Conservation (phyloP, 2,797 vertebrate genomes). For the Xenops minutus region DNA sequence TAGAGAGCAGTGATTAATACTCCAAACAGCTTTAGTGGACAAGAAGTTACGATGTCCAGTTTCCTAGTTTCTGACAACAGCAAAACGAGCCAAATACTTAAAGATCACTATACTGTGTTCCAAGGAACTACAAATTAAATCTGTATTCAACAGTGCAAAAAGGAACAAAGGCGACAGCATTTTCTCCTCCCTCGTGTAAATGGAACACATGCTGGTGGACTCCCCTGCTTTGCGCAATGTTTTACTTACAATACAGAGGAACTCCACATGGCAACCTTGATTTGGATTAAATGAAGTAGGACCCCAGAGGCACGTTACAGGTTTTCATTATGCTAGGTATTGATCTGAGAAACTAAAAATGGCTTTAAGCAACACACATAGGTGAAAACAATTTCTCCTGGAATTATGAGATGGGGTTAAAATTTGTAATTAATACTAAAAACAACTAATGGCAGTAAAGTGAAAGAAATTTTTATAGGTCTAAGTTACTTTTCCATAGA, state of each 20-base stretch:
- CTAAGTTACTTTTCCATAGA: background rate
- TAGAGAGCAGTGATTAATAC: background rate
- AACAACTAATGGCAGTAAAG: background rate
- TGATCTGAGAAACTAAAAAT: constrained; percentile 67
- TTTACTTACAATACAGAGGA: constrained; percentile 74
- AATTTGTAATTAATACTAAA: background rate
- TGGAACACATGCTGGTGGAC: constrained; percentile 61
- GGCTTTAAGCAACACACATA: constrained; percentile 55
- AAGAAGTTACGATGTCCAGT: background rate
- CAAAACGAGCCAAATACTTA: background rate
- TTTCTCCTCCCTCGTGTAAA: constrained; percentile 45
- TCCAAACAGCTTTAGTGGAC: background rate
- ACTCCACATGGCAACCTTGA: constrained; percentile 69
- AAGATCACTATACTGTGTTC: constrained; percentile 34
- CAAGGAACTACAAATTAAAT: constrained; percentile 1
- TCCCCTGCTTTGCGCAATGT: constrained; percentile 46
- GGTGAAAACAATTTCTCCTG: constrained; percentile 23
- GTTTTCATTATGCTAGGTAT: constrained; percentile 61
- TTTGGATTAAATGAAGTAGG: constrained; percentile 66
- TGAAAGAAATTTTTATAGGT: background rate
- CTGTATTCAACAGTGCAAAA: constrained; percentile 6
- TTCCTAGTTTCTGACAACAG: background rate
- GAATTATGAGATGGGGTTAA: constrained; percentile 46
- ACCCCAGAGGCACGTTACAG: constrained; percentile 61
- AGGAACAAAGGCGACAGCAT: constrained; percentile 44